These are phyloP conservation scores for Spea hammondii DNA, from an alignment of 2,797 vertebrate species.

Conservation along the genomic window DNA sequence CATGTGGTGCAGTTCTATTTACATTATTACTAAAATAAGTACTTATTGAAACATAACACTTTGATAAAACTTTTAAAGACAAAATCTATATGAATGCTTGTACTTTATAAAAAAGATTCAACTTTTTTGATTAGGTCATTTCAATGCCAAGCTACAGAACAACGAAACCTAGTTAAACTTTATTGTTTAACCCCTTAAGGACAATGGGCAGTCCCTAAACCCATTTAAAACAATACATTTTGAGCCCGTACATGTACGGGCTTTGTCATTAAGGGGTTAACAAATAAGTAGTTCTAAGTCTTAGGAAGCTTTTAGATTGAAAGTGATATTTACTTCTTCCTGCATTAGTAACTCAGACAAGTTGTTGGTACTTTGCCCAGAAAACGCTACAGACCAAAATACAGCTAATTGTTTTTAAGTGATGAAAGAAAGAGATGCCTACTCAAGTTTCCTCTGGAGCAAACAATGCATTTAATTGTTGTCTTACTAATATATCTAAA, in stretches of 20 bases:
- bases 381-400: constrained; percentile 48
- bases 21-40: too few relatives aligned
- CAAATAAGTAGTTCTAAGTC: constrained; percentile 48
- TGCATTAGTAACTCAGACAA: constrained; percentile 49
- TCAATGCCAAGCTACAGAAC: constrained; percentile 26
- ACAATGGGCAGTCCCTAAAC: too few relatives aligned
- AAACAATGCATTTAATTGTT: constrained; percentile 44
- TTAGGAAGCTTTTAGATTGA: constrained; percentile 45
- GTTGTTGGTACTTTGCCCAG: constrained; percentile 46
- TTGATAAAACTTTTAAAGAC: too few relatives aligned
- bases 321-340: constrained; percentile 50
- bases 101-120: background rate
- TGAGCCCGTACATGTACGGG: too few relatives aligned
- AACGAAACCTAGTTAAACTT: constrained; percentile 46
- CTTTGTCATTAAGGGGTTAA: too few relatives aligned
- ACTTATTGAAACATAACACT: too few relatives aligned
- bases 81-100: too few relatives aligned
- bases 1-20: too few relatives aligned
- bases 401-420: constrained; percentile 48
- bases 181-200: too few relatives aligned
- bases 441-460: constrained; percentile 36
- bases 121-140: constrained; percentile 37
- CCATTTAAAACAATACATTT: too few relatives aligned
- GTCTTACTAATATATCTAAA: constrained; percentile 41
- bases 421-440: constrained; percentile 46